Percentiles rank a stretch among this genome's conserved stretches.
These are phyloP conservation scores for Papilio elwesi DNA, from an alignment of 2,888 invertebrate species.

Conservation along the genomic window DNA sequence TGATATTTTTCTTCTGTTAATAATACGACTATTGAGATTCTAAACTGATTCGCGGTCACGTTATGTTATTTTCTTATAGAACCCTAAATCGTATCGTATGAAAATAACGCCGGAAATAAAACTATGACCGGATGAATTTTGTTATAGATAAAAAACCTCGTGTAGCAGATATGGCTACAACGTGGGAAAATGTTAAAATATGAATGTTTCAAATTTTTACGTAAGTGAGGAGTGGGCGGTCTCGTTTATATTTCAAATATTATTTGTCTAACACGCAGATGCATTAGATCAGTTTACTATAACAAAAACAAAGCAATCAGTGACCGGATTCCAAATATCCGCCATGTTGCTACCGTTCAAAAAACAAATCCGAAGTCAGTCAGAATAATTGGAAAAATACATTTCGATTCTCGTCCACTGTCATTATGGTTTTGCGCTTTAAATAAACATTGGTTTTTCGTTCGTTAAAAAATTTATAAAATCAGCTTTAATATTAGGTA, in stretches of 20 bases:
- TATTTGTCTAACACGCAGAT: constrained; percentile 27
- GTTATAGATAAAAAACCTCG: background rate
- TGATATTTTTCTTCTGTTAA: too few relatives aligned
- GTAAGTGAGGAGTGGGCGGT: constrained; percentile 18
- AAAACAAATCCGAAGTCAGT: constrained; percentile 18
- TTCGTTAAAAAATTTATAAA: background rate
- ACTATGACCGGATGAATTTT: too few relatives aligned
- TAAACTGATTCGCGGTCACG: too few relatives aligned
- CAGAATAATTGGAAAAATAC: constrained; percentile 20
- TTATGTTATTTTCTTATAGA: too few relatives aligned
- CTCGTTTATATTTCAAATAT: constrained; percentile 11
- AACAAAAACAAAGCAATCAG: constrained; percentile 9
- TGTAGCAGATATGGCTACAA: background rate
- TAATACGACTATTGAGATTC: too few relatives aligned
- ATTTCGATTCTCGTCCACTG: background rate
- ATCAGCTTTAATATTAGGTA: too few relatives aligned
- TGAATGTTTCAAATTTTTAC: constrained; percentile 24
- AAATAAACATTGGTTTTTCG: background rate
- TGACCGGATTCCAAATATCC: background rate
- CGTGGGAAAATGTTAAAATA: constrained; percentile 24
- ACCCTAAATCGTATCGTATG: too few relatives aligned
- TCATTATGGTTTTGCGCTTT: background rate
- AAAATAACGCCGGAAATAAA: too few relatives aligned
- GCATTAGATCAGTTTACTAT: constrained; percentile 13
- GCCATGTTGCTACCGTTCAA: constrained; percentile 8